Base-by-base conservation (phyloP, 2,888 invertebrate genomes). In the Polymixis flavicincta region DNA sequence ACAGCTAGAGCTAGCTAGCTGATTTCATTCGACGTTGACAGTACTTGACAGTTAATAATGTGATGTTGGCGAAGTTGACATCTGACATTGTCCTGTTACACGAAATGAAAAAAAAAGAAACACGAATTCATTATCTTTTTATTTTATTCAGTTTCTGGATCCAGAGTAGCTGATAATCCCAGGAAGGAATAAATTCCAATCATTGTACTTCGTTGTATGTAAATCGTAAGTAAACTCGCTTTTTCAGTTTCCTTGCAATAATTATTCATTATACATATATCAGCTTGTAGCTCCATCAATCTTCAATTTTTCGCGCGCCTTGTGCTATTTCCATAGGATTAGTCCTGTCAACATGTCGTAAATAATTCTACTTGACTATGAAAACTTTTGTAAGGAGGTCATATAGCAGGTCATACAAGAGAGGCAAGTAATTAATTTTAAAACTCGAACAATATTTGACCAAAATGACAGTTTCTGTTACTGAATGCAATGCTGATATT, bases 1-100 rank as follows among this genome's bases (percentile, higher is more conserved):
- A 87, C 89, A 90, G 84, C 76, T n/a, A n/a, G n/a, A n/a, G n/a
- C n/a, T n/a, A n/a, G n/a, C n/a, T 82, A 68, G 86, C 45, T 59
- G 55, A 32, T 48, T 45, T 42, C 57, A n/a, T 22, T 52, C 72
- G 74, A 84, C 77, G 54, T 77, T 82, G 70, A 65, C 77, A 79
- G 32, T 19, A 37, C 37, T 37, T 37, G 37, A 37, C 8, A 14
- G 9, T n/a, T n/a, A n/a, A n/a, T n/a, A n/a, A n/a, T n/a, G n/a
- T 71, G 11, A 61, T 64, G 57, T 70, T 85, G 76, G 74, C 66
- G 75, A 61, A 50, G 9, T 19, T 67, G 71, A 74, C 22, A 28
- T 32, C 42, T 13, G 0, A 19, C 28, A 63, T 37, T 71, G 25
- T 37, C 17, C 66, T 37, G 50, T 74, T 74, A 55, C 82, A 83